These are phyloP conservation scores for Oedothorax gibbosus DNA, from an alignment of 1,140 invertebrate species.

Conservation along the genomic window DNA sequence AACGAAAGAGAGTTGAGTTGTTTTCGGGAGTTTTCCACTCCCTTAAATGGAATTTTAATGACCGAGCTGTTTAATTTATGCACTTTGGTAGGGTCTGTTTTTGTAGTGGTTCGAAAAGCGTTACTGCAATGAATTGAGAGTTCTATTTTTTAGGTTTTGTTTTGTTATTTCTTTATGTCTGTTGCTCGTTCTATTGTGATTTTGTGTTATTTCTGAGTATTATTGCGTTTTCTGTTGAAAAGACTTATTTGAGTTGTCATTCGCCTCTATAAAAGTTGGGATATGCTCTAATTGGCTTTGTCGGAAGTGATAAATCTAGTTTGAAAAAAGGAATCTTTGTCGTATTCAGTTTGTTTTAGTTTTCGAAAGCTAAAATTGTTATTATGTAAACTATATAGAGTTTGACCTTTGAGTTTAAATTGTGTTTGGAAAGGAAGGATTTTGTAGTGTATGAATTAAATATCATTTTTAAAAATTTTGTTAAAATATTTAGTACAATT, in stretches of 20 bases:
- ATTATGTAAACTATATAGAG: slow-evolving; percentile 1
- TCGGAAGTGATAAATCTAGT: slow-evolving; percentile 38
- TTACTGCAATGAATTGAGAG: slow-evolving; percentile 27
- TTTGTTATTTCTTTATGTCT: background rate
- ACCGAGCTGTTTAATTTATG: slow-evolving; percentile 47
- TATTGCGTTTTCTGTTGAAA: background rate
- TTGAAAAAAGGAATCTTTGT: slow-evolving; percentile 15
- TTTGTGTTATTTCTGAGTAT: background rate
- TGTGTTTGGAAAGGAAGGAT: background rate
- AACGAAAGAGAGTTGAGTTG: slow-evolving; percentile 32
- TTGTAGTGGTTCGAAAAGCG: slow-evolving; percentile 34
- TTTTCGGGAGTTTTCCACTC: slow-evolving; percentile 45
- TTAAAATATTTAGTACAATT: background rate
- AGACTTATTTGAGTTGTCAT: background rate
- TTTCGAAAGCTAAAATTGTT: background rate
- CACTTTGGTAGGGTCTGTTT: slow-evolving; percentile 32
- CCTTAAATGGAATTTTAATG: slow-evolving; percentile 59
- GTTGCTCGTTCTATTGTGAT: background rate
- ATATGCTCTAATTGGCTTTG: slow-evolving; percentile 41
- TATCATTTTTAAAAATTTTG: background rate
- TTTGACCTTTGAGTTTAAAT: background rate
- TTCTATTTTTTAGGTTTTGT: background rate
- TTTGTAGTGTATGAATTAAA: background rate
- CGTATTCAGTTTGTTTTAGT: slow-evolving; percentile 9
- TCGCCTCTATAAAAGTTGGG: background rate